Conservation (phyloP, 2,888 invertebrate species). For the Steromphala cineraria region DNA sequence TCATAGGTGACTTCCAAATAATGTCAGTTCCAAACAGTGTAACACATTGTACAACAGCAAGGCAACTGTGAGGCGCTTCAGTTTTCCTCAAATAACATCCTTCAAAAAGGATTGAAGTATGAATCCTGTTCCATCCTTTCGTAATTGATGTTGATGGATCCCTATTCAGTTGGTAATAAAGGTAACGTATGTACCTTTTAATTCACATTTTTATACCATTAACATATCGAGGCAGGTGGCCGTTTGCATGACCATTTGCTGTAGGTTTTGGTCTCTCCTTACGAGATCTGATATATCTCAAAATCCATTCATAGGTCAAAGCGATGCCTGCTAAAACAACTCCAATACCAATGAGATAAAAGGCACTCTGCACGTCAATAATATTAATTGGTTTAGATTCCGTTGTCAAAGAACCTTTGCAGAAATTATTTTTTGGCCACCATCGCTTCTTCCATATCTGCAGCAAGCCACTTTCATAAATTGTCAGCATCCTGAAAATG, state of each 20-base stretch:
- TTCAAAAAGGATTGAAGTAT: no score
- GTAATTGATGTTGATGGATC: no score
- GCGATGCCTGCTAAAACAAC: constrained; percentile 17
- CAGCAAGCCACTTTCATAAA: constrained; percentile 58
- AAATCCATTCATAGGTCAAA: constrained; percentile 8
- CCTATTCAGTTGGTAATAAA: no score
- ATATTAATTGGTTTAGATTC: constrained; percentile 50
- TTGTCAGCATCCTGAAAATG: constrained; percentile 51
- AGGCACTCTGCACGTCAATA: constrained; percentile 58
- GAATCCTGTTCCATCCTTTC: no score
- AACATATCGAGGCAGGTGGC: not conserved
- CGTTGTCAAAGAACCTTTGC: constrained; percentile 43
- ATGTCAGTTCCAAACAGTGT: no score
- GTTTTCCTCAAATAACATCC: no score
- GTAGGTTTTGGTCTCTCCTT: not conserved
- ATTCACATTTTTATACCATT: not conserved
- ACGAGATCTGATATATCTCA: not conserved
- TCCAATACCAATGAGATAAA: constrained; percentile 50
- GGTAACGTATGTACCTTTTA: no score
- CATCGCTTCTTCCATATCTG: constrained; percentile 56
- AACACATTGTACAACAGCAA: no score
- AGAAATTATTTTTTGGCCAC: constrained; percentile 54
- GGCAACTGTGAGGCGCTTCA: no score
- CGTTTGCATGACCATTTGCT: not conserved
- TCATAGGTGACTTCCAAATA: no score